A percentile compares a stretch with the other conserved stretches of the same genome.
These are phyloP conservation scores for Sula dactylatra DNA, from an alignment of 2,113 vertebrate genomes.

Conservation along the genomic window DNA sequence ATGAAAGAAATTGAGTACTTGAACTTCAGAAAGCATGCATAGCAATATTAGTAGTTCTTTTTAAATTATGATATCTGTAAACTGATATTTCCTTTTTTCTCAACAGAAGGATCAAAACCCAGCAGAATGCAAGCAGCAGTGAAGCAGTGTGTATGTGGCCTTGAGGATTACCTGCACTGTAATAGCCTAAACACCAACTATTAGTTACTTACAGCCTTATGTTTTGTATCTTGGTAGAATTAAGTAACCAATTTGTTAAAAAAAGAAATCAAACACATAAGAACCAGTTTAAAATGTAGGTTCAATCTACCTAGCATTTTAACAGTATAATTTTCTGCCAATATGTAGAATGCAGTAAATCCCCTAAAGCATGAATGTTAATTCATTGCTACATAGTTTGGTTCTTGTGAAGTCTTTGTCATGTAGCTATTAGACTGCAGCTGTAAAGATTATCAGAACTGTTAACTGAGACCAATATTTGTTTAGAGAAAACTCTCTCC, in stretches of 20 bases:
- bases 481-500: conserved; percentile 67
- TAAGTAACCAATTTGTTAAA: conserved; percentile 90
- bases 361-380: conserved; percentile 86
- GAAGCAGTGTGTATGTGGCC: conserved; percentile 86
- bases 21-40: not conserved
- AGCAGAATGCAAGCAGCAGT: conserved; percentile 99
- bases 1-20: not conserved
- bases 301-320: conserved; percentile 90
- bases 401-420: conserved; percentile 92
- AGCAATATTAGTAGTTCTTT: not conserved
- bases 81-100: conserved; percentile 47
- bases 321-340: conserved; percentile 85
- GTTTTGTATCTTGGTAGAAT: conserved; percentile 99
- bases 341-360: conserved; percentile 81
- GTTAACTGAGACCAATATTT: conserved; percentile 73
- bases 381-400: conserved; percentile 91
- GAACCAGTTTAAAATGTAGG: conserved; percentile 83
- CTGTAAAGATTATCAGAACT: conserved; percentile 79
- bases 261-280: conserved; percentile 76
- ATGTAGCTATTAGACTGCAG: conserved; percentile 90
- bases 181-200: conserved; percentile 91
- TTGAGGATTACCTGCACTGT: conserved; percentile 96
- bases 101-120: conserved; percentile 95
- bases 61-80: not conserved
- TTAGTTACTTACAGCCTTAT: conserved; percentile 98